These are phyloP conservation scores for Hirtodrosophila confusa DNA, from an alignment of 2,888 invertebrate species.

Conservation along the genomic window DNA sequence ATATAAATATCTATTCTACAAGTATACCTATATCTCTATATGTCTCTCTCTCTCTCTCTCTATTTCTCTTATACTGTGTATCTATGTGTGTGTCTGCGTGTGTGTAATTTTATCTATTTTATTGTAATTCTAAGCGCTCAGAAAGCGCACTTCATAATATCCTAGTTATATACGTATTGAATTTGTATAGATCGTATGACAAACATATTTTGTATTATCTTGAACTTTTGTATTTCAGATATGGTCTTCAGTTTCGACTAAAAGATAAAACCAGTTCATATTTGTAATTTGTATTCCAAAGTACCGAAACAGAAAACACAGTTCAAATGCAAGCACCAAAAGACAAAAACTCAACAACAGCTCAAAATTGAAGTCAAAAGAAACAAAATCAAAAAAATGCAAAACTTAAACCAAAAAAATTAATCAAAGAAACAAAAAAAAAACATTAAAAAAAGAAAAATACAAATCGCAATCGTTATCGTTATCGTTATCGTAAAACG, in stretches of 20 bases:
- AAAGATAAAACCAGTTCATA: conserved; percentile 54
- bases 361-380: conserved; percentile 27
- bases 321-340: conserved; percentile 63
- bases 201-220: conserved; percentile 64
- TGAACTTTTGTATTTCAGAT: conserved; percentile 83
- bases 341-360: conserved; percentile 23
- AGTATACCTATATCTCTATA: conserved; percentile 28
- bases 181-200: conserved; percentile 22
- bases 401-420: conserved; percentile 11
- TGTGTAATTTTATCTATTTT: conserved; percentile 18
- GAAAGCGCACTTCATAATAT: conserved; percentile 1
- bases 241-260: conserved; percentile 85
- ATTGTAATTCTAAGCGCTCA: conserved; percentile 21
- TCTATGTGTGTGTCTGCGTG: conserved; percentile 27
- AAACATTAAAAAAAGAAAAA: conserved; percentile 17
- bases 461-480: conserved; percentile 51
- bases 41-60: conserved; percentile 22
- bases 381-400: conserved; percentile 25
- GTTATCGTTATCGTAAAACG: conserved; percentile 50
- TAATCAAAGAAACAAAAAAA: conserved; percentile 16
- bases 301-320: conserved; percentile 63
- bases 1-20: conserved; percentile 21
- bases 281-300: conserved; percentile 69
- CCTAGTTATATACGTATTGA: conserved; percentile 21
- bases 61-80: conserved; percentile 9